These are phyloP conservation scores for Chirona hameri DNA, from an alignment of 2,888 invertebrate species.

Conservation along the genomic window DNA sequence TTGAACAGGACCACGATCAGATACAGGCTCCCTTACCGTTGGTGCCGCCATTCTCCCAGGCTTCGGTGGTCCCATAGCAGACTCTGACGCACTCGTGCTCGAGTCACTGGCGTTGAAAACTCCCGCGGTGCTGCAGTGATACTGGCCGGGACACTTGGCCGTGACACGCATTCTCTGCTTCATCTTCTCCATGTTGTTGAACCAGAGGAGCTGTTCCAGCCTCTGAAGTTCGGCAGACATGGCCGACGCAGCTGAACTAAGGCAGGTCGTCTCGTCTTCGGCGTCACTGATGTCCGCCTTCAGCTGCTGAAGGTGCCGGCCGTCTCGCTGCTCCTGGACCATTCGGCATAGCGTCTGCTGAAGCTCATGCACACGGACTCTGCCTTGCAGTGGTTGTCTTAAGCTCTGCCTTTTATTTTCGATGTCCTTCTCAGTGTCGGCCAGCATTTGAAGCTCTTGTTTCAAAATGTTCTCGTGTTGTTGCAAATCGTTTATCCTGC, in stretches of 20 bases:
- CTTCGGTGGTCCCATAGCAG: no score
- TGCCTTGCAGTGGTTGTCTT: background rate
- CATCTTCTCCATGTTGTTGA: background rate
- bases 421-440: background rate
- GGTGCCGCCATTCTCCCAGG: no score
- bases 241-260: background rate
- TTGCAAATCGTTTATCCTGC: background rate
- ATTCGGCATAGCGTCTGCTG: background rate
- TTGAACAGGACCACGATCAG: no score
- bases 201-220: constrained; percentile 2
- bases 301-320: background rate
- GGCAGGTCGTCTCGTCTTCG: background rate
- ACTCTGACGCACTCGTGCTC: no score
- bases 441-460: background rate
- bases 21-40: no score
- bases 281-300: background rate
- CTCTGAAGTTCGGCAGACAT: background rate
- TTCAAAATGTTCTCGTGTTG: background rate
- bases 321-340: background rate
- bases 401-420: background rate
- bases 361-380: background rate
- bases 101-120: background rate
- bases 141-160: background rate
- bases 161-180: background rate
- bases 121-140: background rate